These are phyloP conservation scores for Bergia puertoricense DNA, from an alignment of 92 coral and sea anemone species.

Conservation along the genomic window DNA sequence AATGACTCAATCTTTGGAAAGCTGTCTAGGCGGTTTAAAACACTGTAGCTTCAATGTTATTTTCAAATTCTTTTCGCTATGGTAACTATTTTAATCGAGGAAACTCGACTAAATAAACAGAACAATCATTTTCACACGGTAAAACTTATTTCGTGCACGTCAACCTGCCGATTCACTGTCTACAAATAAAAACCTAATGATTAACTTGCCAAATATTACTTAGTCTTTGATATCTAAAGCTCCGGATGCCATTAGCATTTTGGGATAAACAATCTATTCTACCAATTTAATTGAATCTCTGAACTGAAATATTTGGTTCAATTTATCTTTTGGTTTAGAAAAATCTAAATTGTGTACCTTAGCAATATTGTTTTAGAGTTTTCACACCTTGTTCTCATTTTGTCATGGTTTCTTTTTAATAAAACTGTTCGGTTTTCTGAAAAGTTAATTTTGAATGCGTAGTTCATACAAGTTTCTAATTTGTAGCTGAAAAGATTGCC, in stretches of 20 bases:
- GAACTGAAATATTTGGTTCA: background rate
- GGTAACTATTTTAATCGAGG: conserved; percentile 17
- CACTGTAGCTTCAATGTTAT: background rate
- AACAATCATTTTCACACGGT: conserved; percentile 11
- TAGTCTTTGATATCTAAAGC: background rate
- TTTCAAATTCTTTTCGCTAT: conserved; percentile 19
- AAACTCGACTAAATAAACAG: conserved; percentile 30
- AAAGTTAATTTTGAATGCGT: background rate
- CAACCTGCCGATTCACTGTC: conserved; percentile 5
- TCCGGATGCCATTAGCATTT: conserved; percentile 37
- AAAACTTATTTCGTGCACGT: conserved; percentile 7
- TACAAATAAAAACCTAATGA: background rate
- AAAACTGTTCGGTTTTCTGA: conserved; percentile 1
- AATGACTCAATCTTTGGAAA: background rate
- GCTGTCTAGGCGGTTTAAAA: background rate
- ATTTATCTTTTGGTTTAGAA: background rate
- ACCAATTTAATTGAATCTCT: conserved; percentile 20
- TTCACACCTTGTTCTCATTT: conserved; percentile 12
- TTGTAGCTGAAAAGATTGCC: background rate
- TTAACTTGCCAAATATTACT: conserved; percentile 25
- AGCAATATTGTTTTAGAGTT: conserved; percentile 1
- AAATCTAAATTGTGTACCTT: background rate
- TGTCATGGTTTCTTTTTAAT: conserved; percentile 6
- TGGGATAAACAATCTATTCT: conserved; percentile 25
- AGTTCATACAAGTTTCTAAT: background rate